Evolutionary conservation across 2,113 vertebrate genomes (phyloP), one percentile per base, ranked within the genome.

Genomic region (Neotragus moschatus): DNA sequence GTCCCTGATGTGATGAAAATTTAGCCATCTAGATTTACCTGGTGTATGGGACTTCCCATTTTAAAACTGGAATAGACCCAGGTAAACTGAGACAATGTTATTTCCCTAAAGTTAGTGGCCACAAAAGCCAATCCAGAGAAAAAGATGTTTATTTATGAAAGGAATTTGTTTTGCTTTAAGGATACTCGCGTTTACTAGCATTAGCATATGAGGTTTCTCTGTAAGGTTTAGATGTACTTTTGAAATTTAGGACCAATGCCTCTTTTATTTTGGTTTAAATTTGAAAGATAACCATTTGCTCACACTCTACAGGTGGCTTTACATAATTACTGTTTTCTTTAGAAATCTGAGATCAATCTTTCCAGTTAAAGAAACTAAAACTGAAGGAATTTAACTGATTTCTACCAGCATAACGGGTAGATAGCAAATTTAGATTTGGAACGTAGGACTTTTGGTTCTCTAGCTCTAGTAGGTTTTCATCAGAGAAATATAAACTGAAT

Each of bases 141-240:
- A 84, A 75, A 56, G 9, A 84, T 92, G 7, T 87, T 97, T 91
- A 6, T 84, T 91, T 96, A 70, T 92, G 36, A 75, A 85, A 88
- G 13, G 61, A 90, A 90, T 53, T 88, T 88, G 84, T 84, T 79
- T 91, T 84, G n/a, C n/a, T 79, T 93, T 61, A 93, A 88, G 85
- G 43, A 77, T 66, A 58, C n/a, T 79, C 19, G 47, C 88, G 23
- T 82, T 90, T 93, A 77, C 12, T 90, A 56, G 25, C 70, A 1
- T 96, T 88, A 92, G 6, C 49, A 33, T 84, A 43, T 90, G 53
- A 85, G 11, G 23, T 92, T 81, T 97, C 61, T 87, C 73, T 91
- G 77, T 2, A 85, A 53, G 25, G 80, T 84, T 96, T 96, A 84
- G 70, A 79, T 86, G 13, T 84, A 5, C 47, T 84, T 88, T 36